Base-by-base conservation (phyloP, 1,140 invertebrate genomes). In the Daktulosphaira vitifoliae region DNA sequence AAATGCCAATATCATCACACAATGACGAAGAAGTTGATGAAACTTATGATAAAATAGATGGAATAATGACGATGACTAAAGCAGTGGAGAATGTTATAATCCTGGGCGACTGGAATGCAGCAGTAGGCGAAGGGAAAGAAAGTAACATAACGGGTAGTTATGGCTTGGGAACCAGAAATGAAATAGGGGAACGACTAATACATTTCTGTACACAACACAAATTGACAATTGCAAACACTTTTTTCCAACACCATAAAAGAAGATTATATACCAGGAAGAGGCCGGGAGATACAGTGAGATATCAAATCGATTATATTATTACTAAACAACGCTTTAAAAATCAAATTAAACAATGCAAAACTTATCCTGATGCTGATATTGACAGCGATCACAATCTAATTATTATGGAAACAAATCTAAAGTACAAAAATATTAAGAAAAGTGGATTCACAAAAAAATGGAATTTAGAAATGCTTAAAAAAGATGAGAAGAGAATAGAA, bases 291-390 rank as follows among this genome's bases (percentile, higher is more conserved):
- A 51, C 15, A 44, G 53, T 64, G 16, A 50, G 50, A 50, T 69
- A 71, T 54, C 66, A 70, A 59, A 69, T 69, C 53, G 69, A 69
- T 44, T 68, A 68, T 29, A 52, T 70, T 16, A 15, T 62, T 5
- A 66, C 73, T 1, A 72, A 71, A 16, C 67, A 68, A 26, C 49
- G 72, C 8, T 75, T 70, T 49, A 65, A 66, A 71, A 50, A 23
- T 8, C 20, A 50, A 26, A 50, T 50, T 50, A 23, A 23, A n/a
- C 20, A 50, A 50, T 50, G 20, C 9, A 50, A 50, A 50, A 22
- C 20, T 22, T 25, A 23, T 50, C 49, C 20, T 6, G 48, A 29
- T 38, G 15, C 25, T 7, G 48, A 26, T 18, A 37, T 26, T 18
- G 5, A 42, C 33, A 53, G 37, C 23, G 25, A 66, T 38, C 29